A percentile compares a stretch with the other conserved stretches of the same genome.
Conservation (phyloP, 2,113 vertebrate species). For the Leptobrachium ailaonicum region DNA sequence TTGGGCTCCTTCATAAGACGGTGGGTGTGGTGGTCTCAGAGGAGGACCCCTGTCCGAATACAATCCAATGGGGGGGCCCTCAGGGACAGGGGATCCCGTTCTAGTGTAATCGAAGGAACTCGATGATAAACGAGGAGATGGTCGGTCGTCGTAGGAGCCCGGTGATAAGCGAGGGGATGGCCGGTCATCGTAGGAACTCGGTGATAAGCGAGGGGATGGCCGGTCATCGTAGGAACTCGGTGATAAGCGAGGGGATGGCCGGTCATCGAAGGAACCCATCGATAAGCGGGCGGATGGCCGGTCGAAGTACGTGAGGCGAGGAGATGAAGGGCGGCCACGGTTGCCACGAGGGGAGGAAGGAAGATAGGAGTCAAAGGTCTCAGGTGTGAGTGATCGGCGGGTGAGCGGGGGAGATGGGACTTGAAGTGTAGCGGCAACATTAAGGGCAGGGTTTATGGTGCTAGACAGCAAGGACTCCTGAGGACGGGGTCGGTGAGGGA, state of each 20-base stretch:
- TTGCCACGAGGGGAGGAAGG: conserved; percentile 41
- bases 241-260: not conserved
- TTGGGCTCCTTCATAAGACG: not conserved
- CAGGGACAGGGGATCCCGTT: conserved; percentile 43
- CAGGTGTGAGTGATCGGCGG: conserved; percentile 52
- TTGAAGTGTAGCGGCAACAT: conserved; percentile 22
- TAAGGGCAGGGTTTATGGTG: conserved; percentile 24
- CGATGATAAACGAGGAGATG: not conserved
- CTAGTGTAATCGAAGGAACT: conserved; percentile 50
- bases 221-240: conserved; percentile 39
- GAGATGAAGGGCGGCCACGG: conserved; percentile 55
- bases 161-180: not conserved
- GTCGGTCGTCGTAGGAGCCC: conserved; percentile 39
- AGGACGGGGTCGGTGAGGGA: conserved; percentile 47
- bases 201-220: not conserved
- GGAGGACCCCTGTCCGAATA: conserved; percentile 44
- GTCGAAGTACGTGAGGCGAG: conserved; percentile 55
- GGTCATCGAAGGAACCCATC: not conserved
- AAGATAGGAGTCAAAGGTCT: conserved; percentile 1
- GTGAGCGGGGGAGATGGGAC: conserved; percentile 4
- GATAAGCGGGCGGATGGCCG: conserved; percentile 41
- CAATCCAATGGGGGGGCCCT: conserved; percentile 15
- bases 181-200: conserved; percentile 38
- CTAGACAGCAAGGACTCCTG: not conserved
- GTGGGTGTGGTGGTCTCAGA: conserved; percentile 16